phyloP scores from a whole-genome alignment of 2,797 vertebrate species.

The Podarcis lilfordi region DNA sequence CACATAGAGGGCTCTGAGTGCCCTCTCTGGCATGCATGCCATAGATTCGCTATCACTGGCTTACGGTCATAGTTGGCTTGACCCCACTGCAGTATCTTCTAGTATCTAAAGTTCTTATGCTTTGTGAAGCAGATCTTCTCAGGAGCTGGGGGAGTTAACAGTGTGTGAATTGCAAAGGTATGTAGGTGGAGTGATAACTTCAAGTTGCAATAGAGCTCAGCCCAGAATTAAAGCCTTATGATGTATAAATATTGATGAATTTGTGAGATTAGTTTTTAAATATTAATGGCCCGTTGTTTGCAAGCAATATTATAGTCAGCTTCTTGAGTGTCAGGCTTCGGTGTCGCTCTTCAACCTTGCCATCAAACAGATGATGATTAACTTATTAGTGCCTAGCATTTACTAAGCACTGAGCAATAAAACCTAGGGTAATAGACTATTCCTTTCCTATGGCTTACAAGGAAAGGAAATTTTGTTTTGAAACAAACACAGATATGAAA shows the following conservation, averaged over 20 bases:
- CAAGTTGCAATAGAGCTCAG: neutral
- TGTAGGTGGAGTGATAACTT: neutral
- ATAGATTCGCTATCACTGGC: neutral
- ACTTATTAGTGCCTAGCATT: neutral
- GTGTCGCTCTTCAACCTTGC: neutral
- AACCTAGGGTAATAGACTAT: neutral
- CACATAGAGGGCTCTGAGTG: too few species aligned
- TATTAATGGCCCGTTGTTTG: constrained; percentile 38
- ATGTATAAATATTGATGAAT: constrained; percentile 36
- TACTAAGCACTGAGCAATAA: neutral
- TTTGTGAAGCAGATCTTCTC: neutral
- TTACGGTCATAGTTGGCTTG: neutral
- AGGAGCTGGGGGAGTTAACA: neutral
- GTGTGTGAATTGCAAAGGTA: neutral
- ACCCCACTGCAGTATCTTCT: neutral
- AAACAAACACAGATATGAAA: neutral
- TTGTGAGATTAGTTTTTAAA: constrained; percentile 33
- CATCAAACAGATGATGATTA: neutral
- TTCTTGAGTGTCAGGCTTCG: neutral
- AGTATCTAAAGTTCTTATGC: neutral
- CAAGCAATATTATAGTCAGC: neutral
- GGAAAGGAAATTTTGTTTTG: neutral
- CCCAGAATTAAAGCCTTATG: constrained; percentile 13
- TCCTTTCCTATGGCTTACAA: neutral
- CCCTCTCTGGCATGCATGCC: too few species aligned